Conservation (phyloP, 2,888 invertebrate species). For the Ennomos erosarius region DNA sequence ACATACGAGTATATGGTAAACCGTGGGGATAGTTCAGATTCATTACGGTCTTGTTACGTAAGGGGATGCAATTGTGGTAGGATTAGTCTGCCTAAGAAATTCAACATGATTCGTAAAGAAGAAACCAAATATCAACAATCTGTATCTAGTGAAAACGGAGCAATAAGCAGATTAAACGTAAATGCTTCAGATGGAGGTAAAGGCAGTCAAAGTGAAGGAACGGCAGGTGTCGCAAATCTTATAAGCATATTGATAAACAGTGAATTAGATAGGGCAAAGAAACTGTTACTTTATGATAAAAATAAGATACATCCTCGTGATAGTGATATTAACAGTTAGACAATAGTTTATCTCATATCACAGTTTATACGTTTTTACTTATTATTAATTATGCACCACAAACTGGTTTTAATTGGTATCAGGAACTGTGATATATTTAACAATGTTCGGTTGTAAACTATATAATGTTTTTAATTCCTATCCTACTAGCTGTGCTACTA, state of each 20-base stretch:
- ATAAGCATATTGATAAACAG: slow-evolving; percentile 66
- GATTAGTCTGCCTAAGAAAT: slow-evolving; percentile 43
- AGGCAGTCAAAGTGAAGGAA: slow-evolving; percentile 37
- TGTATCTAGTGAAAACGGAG: slow-evolving; percentile 35
- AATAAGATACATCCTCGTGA: slow-evolving; percentile 75
- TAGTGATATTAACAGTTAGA: slow-evolving; percentile 42
- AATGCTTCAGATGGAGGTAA: slow-evolving; percentile 39
- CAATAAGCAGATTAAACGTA: slow-evolving; percentile 42
- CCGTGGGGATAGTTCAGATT: slow-evolving; percentile 52
- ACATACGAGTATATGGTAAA: slow-evolving; percentile 94
- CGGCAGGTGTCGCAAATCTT: slow-evolving; percentile 58
- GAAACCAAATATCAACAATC: slow-evolving; percentile 28
- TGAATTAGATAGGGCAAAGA: slow-evolving; percentile 69
- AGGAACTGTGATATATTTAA: too few relatives aligned
- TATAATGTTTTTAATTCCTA: too few relatives aligned
- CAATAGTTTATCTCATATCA: slow-evolving; percentile 28
- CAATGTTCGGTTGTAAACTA: too few relatives aligned
- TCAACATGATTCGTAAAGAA: slow-evolving; percentile 39
- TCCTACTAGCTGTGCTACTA: too few relatives aligned
- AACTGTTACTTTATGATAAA: slow-evolving; percentile 64
- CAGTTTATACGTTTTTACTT: not conserved
- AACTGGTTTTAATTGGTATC: too few relatives aligned
- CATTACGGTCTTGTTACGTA: slow-evolving; percentile 45
- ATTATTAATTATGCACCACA: slow-evolving; percentile 1
- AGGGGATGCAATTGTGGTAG: slow-evolving; percentile 51